Percentiles rank a stretch among this genome's conserved stretches.
phyloP scores from a whole-genome alignment of 2,113 vertebrate species.

The Helogale parvula region DNA sequence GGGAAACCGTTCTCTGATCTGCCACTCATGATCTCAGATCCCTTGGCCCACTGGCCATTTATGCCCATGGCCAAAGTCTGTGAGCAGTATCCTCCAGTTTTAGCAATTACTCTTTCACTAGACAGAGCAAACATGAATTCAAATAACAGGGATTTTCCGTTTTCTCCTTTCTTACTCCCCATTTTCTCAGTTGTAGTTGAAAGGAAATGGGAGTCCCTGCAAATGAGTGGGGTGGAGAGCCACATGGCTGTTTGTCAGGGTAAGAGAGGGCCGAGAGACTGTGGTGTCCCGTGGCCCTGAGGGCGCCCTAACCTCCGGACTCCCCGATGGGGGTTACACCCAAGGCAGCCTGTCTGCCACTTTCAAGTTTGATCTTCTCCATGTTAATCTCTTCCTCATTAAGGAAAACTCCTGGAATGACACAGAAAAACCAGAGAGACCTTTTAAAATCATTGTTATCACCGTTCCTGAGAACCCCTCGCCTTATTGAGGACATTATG shows the following conservation, averaged over 20 bases:
- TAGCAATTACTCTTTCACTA: background rate
- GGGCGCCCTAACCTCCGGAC: background rate
- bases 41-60: background rate
- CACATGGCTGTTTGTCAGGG: background rate
- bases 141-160: background rate
- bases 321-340: background rate
- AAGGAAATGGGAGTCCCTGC: background rate
- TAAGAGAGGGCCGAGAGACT: background rate
- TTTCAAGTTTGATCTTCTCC: background rate
- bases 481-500: background rate
- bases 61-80: background rate
- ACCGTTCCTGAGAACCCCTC: background rate
- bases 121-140: background rate
- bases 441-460: background rate
- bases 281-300: fast-evolving
- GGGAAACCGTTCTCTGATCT: background rate
- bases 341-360: background rate
- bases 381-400: background rate
- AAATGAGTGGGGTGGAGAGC: background rate
- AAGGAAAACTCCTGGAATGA: background rate
- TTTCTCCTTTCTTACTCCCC: background rate
- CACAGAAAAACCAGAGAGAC: background rate
- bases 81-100: background rate
- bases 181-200: background rate
- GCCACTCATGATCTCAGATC: background rate